Conservation (phyloP, 2,113 vertebrate species). For the Urocynchramus pylzowi region DNA sequence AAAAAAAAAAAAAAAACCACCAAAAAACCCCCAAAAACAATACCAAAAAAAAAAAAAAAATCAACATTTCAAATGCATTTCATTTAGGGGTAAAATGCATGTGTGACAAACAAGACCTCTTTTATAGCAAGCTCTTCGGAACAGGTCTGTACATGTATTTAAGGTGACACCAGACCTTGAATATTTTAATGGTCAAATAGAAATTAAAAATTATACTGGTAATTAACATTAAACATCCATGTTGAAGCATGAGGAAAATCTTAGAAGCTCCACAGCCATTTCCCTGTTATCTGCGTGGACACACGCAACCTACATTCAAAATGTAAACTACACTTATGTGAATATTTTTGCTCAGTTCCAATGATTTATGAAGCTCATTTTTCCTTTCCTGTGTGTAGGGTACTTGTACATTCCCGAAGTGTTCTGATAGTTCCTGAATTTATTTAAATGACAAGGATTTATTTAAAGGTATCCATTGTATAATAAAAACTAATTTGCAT, state of each 20-base stretch:
- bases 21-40: too few relatives aligned
- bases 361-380: background rate
- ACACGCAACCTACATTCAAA: fast-evolving
- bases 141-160: background rate
- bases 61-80: background rate
- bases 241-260: background rate
- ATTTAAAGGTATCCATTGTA: slow-evolving; percentile 24
- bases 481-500: slow-evolving; percentile 50
- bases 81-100: background rate
- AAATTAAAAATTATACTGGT: background rate
- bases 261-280: background rate
- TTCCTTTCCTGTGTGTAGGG: background rate
- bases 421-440: background rate
- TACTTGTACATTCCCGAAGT: background rate
- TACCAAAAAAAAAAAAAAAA: too few relatives aligned
- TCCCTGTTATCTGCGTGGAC: background rate
- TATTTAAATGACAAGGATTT: slow-evolving; percentile 17
- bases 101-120: background rate
- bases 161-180: background rate
- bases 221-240: background rate
- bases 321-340: background rate
- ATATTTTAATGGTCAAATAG: background rate
- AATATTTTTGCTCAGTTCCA: background rate
- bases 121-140: background rate
- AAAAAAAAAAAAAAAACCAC: too few relatives aligned